Evolutionary conservation across 2,113 vertebrate species (phyloP).

Genomic region (Symphodus melops): DNA sequence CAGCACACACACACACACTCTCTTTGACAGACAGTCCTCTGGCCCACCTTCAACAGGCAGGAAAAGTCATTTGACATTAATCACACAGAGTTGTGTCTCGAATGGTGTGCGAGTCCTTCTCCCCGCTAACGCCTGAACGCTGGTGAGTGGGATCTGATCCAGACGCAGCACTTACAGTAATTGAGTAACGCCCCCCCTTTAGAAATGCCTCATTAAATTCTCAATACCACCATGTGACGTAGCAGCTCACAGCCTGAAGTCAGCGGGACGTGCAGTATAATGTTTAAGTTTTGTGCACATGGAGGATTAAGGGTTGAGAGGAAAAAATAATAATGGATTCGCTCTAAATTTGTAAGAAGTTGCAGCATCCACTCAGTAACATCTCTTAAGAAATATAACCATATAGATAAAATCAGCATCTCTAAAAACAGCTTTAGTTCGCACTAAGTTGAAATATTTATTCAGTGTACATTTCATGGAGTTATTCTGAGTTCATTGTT

Average conservation of each 20-base stretch:
- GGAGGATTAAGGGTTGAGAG: slow-evolving; percentile 2
- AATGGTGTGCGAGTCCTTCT: slow-evolving; percentile 22
- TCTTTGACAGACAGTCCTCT: slow-evolving; percentile 31
- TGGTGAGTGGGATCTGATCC: slow-evolving; percentile 56
- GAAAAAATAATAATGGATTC: slow-evolving; percentile 11
- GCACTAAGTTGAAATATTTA: slow-evolving; percentile 50
- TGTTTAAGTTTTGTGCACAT: slow-evolving; percentile 2
- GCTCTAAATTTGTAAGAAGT: slow-evolving; percentile 25
- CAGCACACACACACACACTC: background rate
- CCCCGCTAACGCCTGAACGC: slow-evolving; percentile 33
- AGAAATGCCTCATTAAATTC: slow-evolving; percentile 79
- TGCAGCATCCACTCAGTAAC: background rate
- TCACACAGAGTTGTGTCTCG: slow-evolving; percentile 25
- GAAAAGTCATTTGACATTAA: slow-evolving; percentile 47
- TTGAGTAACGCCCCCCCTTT: slow-evolving; percentile 73
- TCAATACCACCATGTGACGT: slow-evolving; percentile 54
- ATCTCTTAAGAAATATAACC: background rate
- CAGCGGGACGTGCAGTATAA: slow-evolving; percentile 44
- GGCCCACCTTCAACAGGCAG: slow-evolving; percentile 49
- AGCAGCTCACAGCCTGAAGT: slow-evolving; percentile 52
- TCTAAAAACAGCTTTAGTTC: slow-evolving; percentile 32
- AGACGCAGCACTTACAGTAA: slow-evolving; percentile 80
- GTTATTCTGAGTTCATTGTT: slow-evolving; percentile 16
- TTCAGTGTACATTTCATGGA: slow-evolving; percentile 23
- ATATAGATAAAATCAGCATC: slow-evolving; percentile 5